Percentiles rank a stretch among this genome's conserved stretches.
Evolutionary conservation across 2,888 invertebrate species (phyloP).

Genomic region (Drosophila cognata): DNA sequence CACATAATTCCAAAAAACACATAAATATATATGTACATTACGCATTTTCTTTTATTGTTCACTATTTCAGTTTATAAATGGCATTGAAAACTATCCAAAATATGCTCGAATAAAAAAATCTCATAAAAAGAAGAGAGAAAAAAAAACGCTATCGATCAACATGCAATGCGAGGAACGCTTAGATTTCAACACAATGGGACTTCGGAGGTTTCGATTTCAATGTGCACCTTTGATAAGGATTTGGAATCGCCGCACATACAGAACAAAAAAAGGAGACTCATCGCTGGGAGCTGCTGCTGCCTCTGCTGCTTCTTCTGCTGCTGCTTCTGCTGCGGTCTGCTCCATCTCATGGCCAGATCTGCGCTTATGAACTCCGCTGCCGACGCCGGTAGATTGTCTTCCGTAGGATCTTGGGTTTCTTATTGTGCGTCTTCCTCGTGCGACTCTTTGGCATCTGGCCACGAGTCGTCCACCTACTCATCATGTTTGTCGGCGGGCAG

Average conservation of each 20-base stretch:
- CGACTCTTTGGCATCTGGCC: no score
- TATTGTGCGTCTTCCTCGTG: background rate
- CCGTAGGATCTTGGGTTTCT: no score
- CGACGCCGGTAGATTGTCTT: background rate
- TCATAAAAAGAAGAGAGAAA: background rate
- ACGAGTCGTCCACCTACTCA: no score
- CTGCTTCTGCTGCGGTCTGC: background rate
- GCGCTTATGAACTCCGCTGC: no score
- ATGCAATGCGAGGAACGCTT: conserved; percentile 59
- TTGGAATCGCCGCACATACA: conserved; percentile 53
- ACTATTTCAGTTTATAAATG: conserved; percentile 19
- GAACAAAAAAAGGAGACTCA: conserved; percentile 18
- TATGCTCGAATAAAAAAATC: conserved; percentile 51
- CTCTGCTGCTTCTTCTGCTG: background rate
- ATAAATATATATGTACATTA: background rate
- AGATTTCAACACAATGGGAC: conserved; percentile 78
- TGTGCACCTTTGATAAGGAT: conserved; percentile 80
- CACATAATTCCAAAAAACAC: background rate
- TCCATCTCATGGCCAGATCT: background rate
- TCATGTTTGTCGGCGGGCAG: background rate
- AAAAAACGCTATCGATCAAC: conserved; percentile 68
- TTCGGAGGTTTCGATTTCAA: no score
- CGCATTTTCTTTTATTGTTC: background rate
- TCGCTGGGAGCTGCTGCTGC: background rate
- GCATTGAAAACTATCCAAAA: conserved; percentile 77